Percentiles rank a stretch among this genome's conserved stretches.
Evolutionary conservation across 1,140 invertebrate genomes (phyloP).

Genomic region (Lordiphosa mommai): DNA sequence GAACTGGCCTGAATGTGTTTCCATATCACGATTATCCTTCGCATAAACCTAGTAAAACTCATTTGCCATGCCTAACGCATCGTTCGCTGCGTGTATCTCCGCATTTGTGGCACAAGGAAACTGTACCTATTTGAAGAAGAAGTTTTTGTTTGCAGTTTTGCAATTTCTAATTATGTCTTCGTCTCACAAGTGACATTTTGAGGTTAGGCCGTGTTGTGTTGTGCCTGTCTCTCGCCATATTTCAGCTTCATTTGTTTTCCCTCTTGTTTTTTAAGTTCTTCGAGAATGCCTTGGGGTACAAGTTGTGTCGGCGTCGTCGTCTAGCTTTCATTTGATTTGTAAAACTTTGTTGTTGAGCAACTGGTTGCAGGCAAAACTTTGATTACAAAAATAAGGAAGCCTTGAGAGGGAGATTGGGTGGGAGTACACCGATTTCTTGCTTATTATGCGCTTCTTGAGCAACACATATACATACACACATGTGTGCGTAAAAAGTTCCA

Average conservation of each 20-base stretch:
- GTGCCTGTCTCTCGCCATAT: conserved; percentile 3
- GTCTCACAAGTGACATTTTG: conserved; percentile 39
- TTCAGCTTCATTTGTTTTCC: conserved; percentile 33
- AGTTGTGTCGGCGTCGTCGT: neutral
- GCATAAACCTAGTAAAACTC: conserved; percentile 34
- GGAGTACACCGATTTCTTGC: conserved; percentile 51
- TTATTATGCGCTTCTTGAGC: conserved; percentile 42
- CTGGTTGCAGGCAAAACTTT: conserved; percentile 43
- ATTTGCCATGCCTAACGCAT: conserved; percentile 50
- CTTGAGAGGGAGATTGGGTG: conserved; percentile 3
- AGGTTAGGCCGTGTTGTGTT: conserved; percentile 20
- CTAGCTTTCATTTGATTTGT: conserved; percentile 2
- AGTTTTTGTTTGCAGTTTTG: conserved; percentile 44
- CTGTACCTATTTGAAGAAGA: conserved; percentile 13
- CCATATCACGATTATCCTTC: neutral
- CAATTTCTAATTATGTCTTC: conserved; percentile 57
- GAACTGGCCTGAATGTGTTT: too few species aligned
- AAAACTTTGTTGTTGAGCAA: conserved; percentile 21
- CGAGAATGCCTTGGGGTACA: conserved; percentile 3
- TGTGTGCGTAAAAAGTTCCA: conserved; percentile 42
- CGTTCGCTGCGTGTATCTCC: conserved; percentile 2
- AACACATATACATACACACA: neutral
- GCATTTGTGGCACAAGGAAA: neutral
- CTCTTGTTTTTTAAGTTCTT: neutral
- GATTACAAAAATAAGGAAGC: conserved; percentile 29